phyloP scores from a whole-genome alignment of 2,113 vertebrate species.

The Boulengeromyrus knoepffleri region DNA sequence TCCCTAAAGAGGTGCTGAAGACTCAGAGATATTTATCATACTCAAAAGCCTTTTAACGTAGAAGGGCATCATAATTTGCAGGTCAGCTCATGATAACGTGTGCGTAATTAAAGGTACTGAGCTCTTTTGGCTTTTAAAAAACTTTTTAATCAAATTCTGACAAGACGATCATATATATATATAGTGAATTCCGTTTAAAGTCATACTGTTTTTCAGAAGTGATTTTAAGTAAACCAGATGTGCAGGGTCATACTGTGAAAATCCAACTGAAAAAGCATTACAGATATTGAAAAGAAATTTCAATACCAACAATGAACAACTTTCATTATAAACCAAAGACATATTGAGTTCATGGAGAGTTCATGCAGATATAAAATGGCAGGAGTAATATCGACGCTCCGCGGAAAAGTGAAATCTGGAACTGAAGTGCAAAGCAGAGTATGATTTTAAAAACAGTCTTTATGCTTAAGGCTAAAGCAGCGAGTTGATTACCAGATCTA shows the following conservation, averaged over 20 bases:
- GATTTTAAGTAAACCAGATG: not conserved
- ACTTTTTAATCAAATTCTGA: not conserved
- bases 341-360: not conserved
- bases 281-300: not conserved
- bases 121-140: not conserved
- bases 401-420: not conserved
- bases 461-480: conserved; percentile 58
- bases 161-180: not conserved
- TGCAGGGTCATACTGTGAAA: not conserved
- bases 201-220: not conserved
- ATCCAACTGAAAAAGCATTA: not conserved
- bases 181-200: not conserved
- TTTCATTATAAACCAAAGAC: not conserved
- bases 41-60: not conserved
- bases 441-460: not conserved
- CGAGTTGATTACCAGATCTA: conserved; percentile 61
- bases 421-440: not conserved
- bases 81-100: not conserved
- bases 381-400: not conserved
- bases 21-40: not conserved
- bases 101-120: not conserved
- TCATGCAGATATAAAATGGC: not conserved
- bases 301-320: not conserved
- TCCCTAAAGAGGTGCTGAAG: not conserved
- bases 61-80: not conserved